These are phyloP conservation scores for Sitophilus oryzae DNA, from an alignment of 1,140 invertebrate species.

Conservation along the genomic window DNA sequence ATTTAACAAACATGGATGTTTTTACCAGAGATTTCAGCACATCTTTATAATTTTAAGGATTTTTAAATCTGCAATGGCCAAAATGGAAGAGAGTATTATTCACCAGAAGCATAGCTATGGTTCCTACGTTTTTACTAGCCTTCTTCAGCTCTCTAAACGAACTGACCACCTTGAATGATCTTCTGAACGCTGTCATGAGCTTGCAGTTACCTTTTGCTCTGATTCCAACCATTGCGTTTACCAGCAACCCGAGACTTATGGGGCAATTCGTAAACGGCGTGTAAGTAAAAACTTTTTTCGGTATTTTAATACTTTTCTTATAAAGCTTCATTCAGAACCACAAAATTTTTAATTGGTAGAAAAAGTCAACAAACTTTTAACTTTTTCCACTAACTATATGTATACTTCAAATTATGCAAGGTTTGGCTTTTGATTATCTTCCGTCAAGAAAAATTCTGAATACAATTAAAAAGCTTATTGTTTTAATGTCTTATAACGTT, in stretches of 20 bases:
- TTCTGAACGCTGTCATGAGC: conserved; percentile 87
- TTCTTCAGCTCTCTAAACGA: conserved; percentile 68
- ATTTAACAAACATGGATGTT: no score
- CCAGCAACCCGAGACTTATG: conserved; percentile 75
- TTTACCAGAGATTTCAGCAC: no score
- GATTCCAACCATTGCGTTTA: conserved; percentile 84
- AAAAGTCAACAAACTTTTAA: no score
- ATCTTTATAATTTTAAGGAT: conserved; percentile 55
- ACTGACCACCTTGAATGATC: conserved; percentile 79
- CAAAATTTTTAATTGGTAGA: no score
- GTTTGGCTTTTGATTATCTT: no score
- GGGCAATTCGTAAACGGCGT: conserved; percentile 72
- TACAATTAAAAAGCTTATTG: no score
- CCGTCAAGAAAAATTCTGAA: no score
- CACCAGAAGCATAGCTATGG: conserved; percentile 81
- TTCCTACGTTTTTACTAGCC: conserved; percentile 81
- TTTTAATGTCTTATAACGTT: no score
- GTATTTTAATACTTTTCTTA: no score
- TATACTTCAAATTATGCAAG: no score
- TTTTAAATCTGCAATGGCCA: conserved; percentile 82
- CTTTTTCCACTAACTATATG: no score
- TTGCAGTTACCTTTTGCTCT: conserved; percentile 79
- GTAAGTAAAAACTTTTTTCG: conserved; percentile 47
- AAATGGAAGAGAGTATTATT: conserved; percentile 84
- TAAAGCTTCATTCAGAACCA: no score